Evolutionary conservation across 1,140 invertebrate species (phyloP).

Genomic region (Meloidogyne floridensis): DNA sequence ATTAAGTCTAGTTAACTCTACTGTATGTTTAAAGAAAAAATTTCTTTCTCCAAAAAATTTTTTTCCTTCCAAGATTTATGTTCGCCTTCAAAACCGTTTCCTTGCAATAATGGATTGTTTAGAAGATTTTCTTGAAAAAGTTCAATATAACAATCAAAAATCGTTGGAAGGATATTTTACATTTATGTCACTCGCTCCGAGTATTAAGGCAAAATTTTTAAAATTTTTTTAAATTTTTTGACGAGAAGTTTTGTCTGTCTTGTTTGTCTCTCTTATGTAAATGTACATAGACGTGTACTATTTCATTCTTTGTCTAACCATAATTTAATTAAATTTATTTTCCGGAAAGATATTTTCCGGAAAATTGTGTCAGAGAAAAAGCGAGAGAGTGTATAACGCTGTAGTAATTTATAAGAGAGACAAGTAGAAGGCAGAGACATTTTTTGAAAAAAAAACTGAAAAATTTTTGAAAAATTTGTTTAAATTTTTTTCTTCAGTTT

Average conservation of each 20-base stretch:
- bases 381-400: too few relatives aligned
- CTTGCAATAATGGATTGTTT: constrained; percentile 27
- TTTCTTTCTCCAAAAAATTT: not conserved
- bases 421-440: too few relatives aligned
- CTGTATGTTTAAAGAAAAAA: constrained; percentile 30
- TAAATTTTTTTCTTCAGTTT: not conserved
- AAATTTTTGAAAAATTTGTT: not conserved
- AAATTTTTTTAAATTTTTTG: too few relatives aligned
- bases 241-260: too few relatives aligned
- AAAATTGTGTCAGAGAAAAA: too few relatives aligned
- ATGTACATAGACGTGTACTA: too few relatives aligned
- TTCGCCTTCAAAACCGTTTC: constrained; percentile 32
- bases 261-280: too few relatives aligned
- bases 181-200: not conserved
- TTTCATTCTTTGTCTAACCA: too few relatives aligned
- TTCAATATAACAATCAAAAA: constrained; percentile 30
- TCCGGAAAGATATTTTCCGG: too few relatives aligned
- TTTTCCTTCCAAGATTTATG: constrained; percentile 7
- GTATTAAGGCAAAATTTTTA: not conserved
- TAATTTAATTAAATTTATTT: too few relatives aligned
- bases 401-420: too few relatives aligned
- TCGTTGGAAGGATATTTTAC: not conserved
- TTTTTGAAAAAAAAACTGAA: too few relatives aligned
- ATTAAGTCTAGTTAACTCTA: constrained; percentile 45
- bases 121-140: constrained; percentile 35